Conservation (phyloP, 2,113 vertebrate species). For the Microtus richardsoni region DNA sequence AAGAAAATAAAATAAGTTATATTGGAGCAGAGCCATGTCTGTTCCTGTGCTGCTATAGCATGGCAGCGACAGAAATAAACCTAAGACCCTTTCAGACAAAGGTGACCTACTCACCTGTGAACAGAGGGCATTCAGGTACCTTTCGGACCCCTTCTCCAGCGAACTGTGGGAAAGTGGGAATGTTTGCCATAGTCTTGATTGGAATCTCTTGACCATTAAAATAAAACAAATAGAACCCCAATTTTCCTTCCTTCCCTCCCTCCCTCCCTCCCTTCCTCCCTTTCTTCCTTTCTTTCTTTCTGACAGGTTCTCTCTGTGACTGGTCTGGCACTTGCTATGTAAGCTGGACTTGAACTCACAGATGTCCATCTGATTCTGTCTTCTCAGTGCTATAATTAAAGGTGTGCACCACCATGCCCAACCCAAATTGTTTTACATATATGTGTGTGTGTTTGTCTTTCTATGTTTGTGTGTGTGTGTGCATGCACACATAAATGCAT, state of each 20-base stretch:
- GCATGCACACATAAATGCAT: background rate
- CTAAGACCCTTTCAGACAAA: background rate
- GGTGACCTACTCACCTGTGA: background rate
- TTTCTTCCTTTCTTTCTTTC: too few species aligned
- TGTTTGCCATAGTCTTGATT: fast-evolving
- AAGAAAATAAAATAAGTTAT: background rate
- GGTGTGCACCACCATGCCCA: background rate
- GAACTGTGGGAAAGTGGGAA: background rate
- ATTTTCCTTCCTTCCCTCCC: background rate
- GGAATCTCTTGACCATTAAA: background rate
- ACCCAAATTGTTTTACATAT: background rate
- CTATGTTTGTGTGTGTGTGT: background rate
- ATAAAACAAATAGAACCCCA: background rate
- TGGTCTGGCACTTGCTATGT: background rate
- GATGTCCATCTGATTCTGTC: background rate
- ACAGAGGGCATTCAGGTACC: background rate
- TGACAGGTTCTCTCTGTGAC: background rate
- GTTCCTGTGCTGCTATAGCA: fast-evolving
- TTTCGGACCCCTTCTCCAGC: background rate
- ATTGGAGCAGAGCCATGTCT: background rate
- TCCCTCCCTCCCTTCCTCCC: too few species aligned
- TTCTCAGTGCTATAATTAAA: background rate
- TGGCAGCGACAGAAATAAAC: fast-evolving
- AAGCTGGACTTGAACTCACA: background rate
- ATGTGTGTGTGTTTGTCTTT: background rate